Percentiles rank a stretch among this genome's conserved stretches.
Conservation (phyloP, 2,888 invertebrate genomes). For the Drosophila nr. fundita region DNA sequence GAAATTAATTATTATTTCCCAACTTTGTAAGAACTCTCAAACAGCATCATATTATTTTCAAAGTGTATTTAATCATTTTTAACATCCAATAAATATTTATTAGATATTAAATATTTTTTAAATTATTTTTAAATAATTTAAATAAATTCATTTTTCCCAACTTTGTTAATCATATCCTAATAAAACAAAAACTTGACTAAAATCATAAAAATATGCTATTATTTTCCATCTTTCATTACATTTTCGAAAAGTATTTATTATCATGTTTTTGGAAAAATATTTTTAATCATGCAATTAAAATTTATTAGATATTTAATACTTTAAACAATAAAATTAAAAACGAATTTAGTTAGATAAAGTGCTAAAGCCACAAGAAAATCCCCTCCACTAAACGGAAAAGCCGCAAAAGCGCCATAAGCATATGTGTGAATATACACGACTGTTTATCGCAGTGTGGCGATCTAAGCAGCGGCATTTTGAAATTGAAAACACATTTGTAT, state of each 20-base stretch:
- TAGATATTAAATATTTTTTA: neutral
- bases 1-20: neutral
- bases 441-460: constrained; percentile 65
- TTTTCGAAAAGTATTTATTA: neutral
- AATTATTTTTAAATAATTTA: neutral
- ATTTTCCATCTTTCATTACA: neutral
- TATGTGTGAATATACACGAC: constrained; percentile 36
- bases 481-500: constrained; percentile 72
- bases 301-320: neutral
- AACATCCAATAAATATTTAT: neutral
- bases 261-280: neutral
- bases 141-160: too few relatives aligned
- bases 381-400: constrained; percentile 24
- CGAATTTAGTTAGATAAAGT: neutral
- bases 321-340: neutral
- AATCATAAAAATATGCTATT: neutral
- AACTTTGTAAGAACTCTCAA: neutral
- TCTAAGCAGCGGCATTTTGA: constrained; percentile 49
- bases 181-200: too few relatives aligned
- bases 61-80: neutral
- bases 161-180: neutral
- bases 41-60: neutral
- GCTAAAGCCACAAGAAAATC: constrained; percentile 9
- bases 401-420: constrained; percentile 31
- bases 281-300: neutral